phyloP scores from a whole-genome alignment of 1,140 invertebrate genomes.

The Platyscapa corneri region DNA sequence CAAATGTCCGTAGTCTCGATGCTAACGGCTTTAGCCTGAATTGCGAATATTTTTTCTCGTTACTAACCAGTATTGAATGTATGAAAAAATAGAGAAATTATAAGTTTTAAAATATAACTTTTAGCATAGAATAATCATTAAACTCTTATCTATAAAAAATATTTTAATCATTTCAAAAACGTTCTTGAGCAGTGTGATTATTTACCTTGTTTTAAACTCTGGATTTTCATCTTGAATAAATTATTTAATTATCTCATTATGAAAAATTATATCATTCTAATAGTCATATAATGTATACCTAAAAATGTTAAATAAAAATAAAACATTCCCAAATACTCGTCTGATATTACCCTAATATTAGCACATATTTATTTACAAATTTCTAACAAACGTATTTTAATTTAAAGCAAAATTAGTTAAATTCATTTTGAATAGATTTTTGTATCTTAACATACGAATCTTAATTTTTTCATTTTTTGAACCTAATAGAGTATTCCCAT shows the following conservation, averaged over 20 bases:
- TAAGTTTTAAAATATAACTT: neutral
- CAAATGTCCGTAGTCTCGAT: constrained; percentile 42
- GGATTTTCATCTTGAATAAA: neutral
- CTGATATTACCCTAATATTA: neutral
- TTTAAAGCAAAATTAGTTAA: too few species aligned
- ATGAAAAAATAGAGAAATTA: neutral
- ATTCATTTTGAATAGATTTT: too few species aligned
- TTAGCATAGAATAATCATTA: neutral
- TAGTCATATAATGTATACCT: neutral
- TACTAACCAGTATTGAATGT: constrained; percentile 2
- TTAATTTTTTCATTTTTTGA: neutral
- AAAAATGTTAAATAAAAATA: neutral
- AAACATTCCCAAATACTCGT: too few species aligned
- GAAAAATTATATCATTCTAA: neutral
- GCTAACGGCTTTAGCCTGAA: constrained; percentile 45
- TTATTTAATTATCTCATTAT: neutral
- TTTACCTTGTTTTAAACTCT: neutral
- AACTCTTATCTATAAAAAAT: constrained; percentile 3
- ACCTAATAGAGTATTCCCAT: neutral
- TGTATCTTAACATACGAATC: neutral
- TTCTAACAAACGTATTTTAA: neutral
- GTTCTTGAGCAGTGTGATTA: neutral
- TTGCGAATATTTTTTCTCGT: constrained; percentile 42
- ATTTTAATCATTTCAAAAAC: neutral
- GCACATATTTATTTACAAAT: neutral